phyloP scores from a whole-genome alignment of 2,888 invertebrate genomes.

The Volucella zonaria region DNA sequence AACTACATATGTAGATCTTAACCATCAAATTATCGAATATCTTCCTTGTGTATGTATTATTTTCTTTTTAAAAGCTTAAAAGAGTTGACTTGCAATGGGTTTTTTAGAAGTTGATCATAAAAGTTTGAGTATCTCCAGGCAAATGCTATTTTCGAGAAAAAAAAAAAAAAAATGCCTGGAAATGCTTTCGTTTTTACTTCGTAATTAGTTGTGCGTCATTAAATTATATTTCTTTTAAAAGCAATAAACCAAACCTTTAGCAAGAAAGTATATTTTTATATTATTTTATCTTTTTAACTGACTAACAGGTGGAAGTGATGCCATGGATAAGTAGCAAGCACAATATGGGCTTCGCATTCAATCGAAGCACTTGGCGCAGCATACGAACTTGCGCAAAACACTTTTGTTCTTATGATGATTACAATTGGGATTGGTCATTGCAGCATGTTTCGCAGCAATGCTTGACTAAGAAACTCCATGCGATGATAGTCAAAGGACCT shows the following conservation, averaged over 20 bases:
- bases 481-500: conserved; percentile 95
- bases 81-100: conserved; percentile 7
- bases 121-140: conserved; percentile 24
- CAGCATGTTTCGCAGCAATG: conserved; percentile 95
- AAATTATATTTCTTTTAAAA: not conserved
- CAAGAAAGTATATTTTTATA: not conserved
- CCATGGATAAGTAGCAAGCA: conserved; percentile 98
- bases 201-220: conserved; percentile 37
- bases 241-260: not conserved
- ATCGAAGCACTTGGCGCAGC: conserved; percentile 92
- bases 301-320: conserved; percentile 90
- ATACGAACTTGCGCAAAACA: conserved; percentile 91
- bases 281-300: conserved; percentile 7
- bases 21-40: not conserved
- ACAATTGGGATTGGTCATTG: conserved; percentile 99
- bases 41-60: not conserved
- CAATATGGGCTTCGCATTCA: conserved; percentile 99
- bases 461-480: conserved; percentile 89
- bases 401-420: conserved; percentile 98
- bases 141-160: not conserved
- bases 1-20: not conserved
- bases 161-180: not conserved
- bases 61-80: not conserved
- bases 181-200: conserved; percentile 16
- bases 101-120: conserved; percentile 20